Conservation (phyloP, 2,888 invertebrate species). For the Amphiduros pacificus region DNA sequence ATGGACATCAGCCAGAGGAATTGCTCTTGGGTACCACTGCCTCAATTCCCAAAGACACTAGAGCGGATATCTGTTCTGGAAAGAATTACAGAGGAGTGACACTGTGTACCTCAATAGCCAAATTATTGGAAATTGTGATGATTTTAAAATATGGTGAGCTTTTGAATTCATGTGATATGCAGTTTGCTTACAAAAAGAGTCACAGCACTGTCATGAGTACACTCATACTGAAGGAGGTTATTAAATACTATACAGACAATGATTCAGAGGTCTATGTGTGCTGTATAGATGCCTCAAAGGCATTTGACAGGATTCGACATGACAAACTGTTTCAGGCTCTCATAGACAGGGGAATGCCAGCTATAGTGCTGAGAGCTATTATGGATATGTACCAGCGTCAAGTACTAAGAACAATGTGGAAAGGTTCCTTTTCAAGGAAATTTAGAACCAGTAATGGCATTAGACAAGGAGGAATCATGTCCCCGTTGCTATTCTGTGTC, state of each 20-base stretch:
- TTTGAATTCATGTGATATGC: neutral
- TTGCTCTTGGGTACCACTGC: neutral
- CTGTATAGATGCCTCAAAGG: neutral
- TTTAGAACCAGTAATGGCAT: neutral
- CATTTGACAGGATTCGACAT: neutral
- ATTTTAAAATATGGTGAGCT: neutral
- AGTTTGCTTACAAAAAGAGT: neutral
- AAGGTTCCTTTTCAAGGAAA: neutral
- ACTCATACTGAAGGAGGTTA: neutral
- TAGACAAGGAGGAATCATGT: neutral
- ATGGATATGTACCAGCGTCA: neutral
- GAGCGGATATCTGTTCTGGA: neutral
- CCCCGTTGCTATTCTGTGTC: neutral
- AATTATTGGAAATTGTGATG: conserved; percentile 1
- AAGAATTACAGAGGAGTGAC: neutral
- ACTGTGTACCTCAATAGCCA: neutral
- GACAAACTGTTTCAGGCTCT: neutral
- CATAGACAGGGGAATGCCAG: neutral
- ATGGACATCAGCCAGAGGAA: conserved; percentile 2
- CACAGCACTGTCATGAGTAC: neutral
- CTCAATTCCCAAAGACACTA: neutral
- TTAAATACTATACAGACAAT: neutral
- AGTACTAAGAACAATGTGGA: neutral
- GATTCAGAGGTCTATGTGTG: neutral
- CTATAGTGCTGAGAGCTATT: neutral